phyloP scores from a whole-genome alignment of 2,888 invertebrate species.

The Drosophila tripunctata region DNA sequence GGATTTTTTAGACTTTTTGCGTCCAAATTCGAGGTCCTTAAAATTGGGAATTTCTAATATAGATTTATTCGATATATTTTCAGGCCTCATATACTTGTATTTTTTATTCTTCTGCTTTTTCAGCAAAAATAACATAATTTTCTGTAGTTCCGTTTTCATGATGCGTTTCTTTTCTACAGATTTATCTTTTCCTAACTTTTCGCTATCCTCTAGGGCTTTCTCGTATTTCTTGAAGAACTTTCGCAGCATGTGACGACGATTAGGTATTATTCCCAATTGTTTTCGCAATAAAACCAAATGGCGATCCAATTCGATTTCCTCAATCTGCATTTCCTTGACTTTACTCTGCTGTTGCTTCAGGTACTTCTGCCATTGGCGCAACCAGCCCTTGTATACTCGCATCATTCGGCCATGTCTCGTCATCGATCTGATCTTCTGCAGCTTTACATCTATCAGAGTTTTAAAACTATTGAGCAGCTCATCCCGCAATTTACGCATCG shows the following conservation, averaged over 20 bases:
- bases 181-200: neutral
- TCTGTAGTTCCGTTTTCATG: neutral
- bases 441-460: constrained; percentile 1
- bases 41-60: neutral
- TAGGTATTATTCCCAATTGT: constrained; percentile 9
- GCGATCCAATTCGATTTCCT: constrained; percentile 9
- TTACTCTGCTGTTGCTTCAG: constrained; percentile 12
- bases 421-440: neutral
- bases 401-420: neutral
- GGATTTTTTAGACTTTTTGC: neutral
- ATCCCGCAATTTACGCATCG: constrained; percentile 22
- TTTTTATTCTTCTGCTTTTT: neutral
- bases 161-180: neutral
- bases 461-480: constrained; percentile 21
- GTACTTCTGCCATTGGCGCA: constrained; percentile 26
- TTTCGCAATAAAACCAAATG: constrained; percentile 17
- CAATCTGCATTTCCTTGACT: constrained; percentile 1
- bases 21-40: neutral
- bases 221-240: constrained; percentile 1
- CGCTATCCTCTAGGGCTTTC: neutral
- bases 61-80: neutral
- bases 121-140: neutral
- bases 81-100: too few relatives aligned
- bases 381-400: constrained; percentile 17
- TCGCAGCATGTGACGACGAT: constrained; percentile 2